Evolutionary conservation across 2,113 vertebrate species (phyloP), one percentile per base, ranked within the genome.

Genomic region (Mixornis gularis): DNA sequence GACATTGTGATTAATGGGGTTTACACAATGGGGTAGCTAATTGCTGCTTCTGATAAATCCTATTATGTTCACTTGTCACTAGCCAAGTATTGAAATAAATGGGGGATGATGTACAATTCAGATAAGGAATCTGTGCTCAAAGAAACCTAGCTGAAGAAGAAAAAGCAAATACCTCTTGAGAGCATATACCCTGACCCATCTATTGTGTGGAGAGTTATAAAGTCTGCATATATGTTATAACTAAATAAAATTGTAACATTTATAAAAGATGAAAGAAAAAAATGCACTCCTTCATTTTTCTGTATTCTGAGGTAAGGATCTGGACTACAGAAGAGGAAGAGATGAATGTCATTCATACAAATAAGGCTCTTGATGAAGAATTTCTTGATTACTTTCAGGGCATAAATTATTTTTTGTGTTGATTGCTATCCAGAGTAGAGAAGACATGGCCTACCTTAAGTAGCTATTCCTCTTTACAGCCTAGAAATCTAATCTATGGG

Each of bases 1-100:
- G 96, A 78, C 79, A 64, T 79, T 63, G 22, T 78, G 91, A 95
- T 95, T 96, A 92, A 96, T 94, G 71, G 62, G 65, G 71, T 96
- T 94, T 95, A 93, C 46, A 70, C 32, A 81, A 89, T 70, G 11
- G 26, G 44, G 13, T 91, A 44, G 38, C 46, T 95, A 81, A 71
- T 66, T 79, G 52, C 43, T 58, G 34, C 26, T 88, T 90, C 66
- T 84, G 79, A 84, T 94, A 92, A 95, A 91, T 84, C 27, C 41
- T 84, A 26, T 87, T 90, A 77, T 79, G 71, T 44, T 91, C 65
- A 56, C 43, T 94, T 95, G 84, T 89, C 90, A 90, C 60, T 86
- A 79, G 38, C 32, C 20, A 79, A 92, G 72, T 73, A 82, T 64
- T 89, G 65, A 96, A 97, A 94, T 52, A 95, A 96, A 96, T 94